A percentile compares a stretch with the other conserved stretches of the same genome.
Conservation (phyloP, 2,888 invertebrate species). For the Marronus borbonicus region DNA sequence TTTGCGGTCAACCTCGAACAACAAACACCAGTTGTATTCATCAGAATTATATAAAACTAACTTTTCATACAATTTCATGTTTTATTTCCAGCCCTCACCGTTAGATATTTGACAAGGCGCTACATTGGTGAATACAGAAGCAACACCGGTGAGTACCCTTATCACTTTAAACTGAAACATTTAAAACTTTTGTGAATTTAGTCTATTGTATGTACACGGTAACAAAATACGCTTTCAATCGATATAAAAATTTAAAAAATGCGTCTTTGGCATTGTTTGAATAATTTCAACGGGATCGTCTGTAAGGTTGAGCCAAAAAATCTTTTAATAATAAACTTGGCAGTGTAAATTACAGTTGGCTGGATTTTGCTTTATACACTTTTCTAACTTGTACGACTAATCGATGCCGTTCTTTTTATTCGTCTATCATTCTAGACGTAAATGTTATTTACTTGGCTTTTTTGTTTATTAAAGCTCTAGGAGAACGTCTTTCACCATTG, state of each 20-base stretch:
- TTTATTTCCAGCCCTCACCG: slow-evolving; percentile 79
- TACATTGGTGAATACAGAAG: slow-evolving; percentile 88
- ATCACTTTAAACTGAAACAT: slow-evolving; percentile 11
- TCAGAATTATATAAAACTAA: too few relatives aligned
- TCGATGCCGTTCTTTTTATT: background rate
- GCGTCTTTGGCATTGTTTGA: slow-evolving; percentile 23
- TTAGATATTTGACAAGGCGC: slow-evolving; percentile 83
- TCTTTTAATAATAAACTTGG: slow-evolving; percentile 34
- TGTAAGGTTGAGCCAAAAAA: slow-evolving; percentile 35
- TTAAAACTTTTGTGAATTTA: slow-evolving; percentile 13
- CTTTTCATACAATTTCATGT: background rate
- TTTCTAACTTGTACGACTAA: slow-evolving; percentile 1
- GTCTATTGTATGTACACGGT: background rate
- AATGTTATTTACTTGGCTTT: too few relatives aligned
- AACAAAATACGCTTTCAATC: slow-evolving; percentile 18
- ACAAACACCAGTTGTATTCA: too few relatives aligned
- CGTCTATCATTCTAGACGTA: background rate
- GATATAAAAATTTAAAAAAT: slow-evolving; percentile 27
- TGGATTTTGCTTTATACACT: slow-evolving; percentile 19
- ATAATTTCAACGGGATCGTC: slow-evolving; percentile 12
- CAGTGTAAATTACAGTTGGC: slow-evolving; percentile 27
- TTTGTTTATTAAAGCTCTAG: too few relatives aligned
- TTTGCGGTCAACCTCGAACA: too few relatives aligned
- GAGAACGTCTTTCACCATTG: too few relatives aligned
- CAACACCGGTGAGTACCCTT: slow-evolving; percentile 77